These are phyloP conservation scores for Boleophthalmus pectinirostris DNA, from an alignment of 2,113 vertebrate genomes.

Conservation along the genomic window DNA sequence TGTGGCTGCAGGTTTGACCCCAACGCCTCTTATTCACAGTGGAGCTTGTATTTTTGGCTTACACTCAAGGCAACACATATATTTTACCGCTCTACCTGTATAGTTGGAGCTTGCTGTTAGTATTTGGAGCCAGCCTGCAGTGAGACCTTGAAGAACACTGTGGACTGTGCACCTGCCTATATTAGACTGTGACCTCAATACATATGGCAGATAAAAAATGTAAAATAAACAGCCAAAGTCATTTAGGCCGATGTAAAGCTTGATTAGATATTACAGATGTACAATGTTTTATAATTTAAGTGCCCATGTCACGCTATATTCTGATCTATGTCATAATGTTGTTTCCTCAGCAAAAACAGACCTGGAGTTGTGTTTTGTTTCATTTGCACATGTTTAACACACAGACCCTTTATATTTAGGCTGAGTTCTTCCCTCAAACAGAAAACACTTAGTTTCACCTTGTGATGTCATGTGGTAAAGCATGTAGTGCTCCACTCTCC, in stretches of 20 bases:
- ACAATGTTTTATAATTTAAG: too few relatives aligned
- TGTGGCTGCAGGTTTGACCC: conserved; percentile 1
- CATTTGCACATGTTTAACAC: too few relatives aligned
- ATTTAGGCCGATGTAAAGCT: not conserved
- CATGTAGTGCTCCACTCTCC: too few relatives aligned
- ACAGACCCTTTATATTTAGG: too few relatives aligned
- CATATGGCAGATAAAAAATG: not conserved
- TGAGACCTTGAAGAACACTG: conserved; percentile 21
- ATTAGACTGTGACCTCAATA: conserved; percentile 26
- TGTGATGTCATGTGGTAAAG: too few relatives aligned
- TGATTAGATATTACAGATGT: too few relatives aligned
- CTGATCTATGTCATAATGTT: too few relatives aligned
- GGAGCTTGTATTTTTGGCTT: conserved; percentile 9
- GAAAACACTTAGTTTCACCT: too few relatives aligned
- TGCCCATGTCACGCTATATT: too few relatives aligned
- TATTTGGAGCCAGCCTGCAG: conserved; percentile 9
- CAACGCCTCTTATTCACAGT: conserved; percentile 2
- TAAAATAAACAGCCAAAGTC: not conserved
- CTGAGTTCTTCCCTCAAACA: too few relatives aligned
- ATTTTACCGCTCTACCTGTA: not conserved
- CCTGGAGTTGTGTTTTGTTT: too few relatives aligned
- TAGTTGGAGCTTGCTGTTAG: conserved; percentile 1
- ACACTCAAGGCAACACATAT: conserved; percentile 12
- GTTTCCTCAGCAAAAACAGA: too few relatives aligned
- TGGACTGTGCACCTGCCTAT: conserved; percentile 2